Evolutionary conservation across 1,140 invertebrate genomes (phyloP), one percentile per base, ranked within the genome.

Genomic region (Drosophila mayri): DNA sequence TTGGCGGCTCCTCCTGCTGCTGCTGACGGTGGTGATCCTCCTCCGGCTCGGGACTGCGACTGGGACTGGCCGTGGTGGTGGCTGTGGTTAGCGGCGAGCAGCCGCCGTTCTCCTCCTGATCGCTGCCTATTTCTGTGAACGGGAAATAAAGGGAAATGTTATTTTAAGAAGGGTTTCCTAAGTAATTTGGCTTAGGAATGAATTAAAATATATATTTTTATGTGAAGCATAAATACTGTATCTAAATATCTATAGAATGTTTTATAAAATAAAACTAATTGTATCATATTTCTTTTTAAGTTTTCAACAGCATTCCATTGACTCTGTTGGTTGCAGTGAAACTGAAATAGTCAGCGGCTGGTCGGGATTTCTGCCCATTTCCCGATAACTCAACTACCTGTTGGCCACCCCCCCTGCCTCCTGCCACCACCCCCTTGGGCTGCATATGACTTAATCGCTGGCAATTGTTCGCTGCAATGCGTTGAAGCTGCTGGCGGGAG

Each of bases 101-200:
- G 40, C 77, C 81, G 57, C 91, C 91, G 79, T 91, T 92, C 61
- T 92, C 91, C 72, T 92, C 91, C 63, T 92, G 91, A 78, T 92
- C 91, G 67, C 91, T 92, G 37, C 72, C 52, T 46, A 74, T 80
- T 49, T 92, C 91, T 92, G 79, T 3, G 57, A 60, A 9, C 18
- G 54, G 12, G 40, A 40, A 41, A 46, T 7, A 4, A 22, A 47
- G n/a, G 4, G n/a, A 11, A 43, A 37, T 16, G 8, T 25, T 10
- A 22, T 25, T 22, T 16, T 6, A 55, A 38, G 6, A 11, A 2
- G 10, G 9, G 10, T 30, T 6, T 60, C 14, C 20, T 37, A 43
- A 18, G n/a, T n/a, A 41, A 10, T 41, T 11, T 18, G 18, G 12
- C 6, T 8, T 8, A 8, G 16, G 38, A 8, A 40, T n/a, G 6